Evolutionary conservation across 2,113 vertebrate genomes (phyloP).

Genomic region (Gopherus evgoodei): DNA sequence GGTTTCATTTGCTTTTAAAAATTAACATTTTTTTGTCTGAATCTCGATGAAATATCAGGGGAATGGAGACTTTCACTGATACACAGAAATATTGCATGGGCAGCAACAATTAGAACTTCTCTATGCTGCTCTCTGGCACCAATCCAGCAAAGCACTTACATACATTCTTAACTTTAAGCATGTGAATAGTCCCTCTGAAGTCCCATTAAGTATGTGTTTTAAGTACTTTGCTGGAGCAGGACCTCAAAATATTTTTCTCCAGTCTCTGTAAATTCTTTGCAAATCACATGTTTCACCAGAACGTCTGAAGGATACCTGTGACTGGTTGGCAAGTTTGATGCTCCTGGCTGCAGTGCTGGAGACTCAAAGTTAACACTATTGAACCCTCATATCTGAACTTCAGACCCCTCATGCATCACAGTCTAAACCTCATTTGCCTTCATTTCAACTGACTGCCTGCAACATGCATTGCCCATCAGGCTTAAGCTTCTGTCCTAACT

Average conservation of each 20-base stretch:
- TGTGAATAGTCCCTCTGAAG: neutral
- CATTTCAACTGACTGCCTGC: no score
- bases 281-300: accelerated
- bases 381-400: neutral
- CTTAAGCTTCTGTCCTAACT: no score
- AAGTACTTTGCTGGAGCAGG: neutral
- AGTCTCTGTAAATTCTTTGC: neutral
- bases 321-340: neutral
- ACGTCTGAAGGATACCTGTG: neutral
- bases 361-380: neutral
- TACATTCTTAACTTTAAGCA: accelerated
- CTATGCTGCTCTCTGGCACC: accelerated
- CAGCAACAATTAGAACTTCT: neutral
- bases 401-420: no score
- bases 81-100: neutral
- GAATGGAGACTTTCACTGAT: neutral
- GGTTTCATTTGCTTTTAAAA: neutral
- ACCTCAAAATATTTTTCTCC: neutral
- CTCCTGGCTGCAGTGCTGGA: neutral
- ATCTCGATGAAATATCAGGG: neutral
- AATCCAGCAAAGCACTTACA: neutral
- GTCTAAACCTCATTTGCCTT: no score
- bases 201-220: neutral
- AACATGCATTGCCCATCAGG: no score
- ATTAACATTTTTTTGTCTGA: neutral